Base-by-base conservation (phyloP, 2,888 invertebrate species). In the Liodrosophila aerea region DNA sequence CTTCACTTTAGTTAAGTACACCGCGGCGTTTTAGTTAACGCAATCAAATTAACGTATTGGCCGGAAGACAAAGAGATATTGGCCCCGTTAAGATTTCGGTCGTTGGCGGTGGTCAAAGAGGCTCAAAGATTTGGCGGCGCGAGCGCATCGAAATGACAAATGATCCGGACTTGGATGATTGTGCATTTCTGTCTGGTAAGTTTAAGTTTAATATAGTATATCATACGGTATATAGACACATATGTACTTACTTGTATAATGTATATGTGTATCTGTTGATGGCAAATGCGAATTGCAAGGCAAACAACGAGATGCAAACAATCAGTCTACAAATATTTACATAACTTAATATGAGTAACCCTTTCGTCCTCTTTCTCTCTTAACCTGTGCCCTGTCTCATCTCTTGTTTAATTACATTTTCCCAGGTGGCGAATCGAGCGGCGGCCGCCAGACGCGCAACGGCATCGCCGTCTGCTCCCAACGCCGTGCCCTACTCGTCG, bases 121-220 rank as follows among this genome's bases (percentile, higher is more conserved):
- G 89, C 72, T 87, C 89, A 40, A 89, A 88, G 85, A 86, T 90
- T 88, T 90, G 90, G 90, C 88, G 90, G 78, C 89, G 89, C 72
- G 90, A 90, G 87, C 88, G 94, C 92, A 92, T 93, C 74, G 93
- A 93, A 87, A 95, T 96, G 96, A 96, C 95, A 91, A 89, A 88
- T 85, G 96, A 97, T 89, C 96, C 95, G 90, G 97, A 97, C 91
- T 93, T 97, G 88, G 97, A 97, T 89, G 97, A 97, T 92, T 96
- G 96, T 87, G 96, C 97, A 67, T 97, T 97, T 92, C 92, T 97
- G 90, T 96, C 96, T 92, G 96, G 96, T 95, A 88, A 73, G 22
- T 22, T 22, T 22, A 22, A 22, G 5, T 22, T 22, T 22, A 2
- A 22, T 22, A 4, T 5, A 22, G 22, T 22, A 4, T 22, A 2